Evolutionary conservation across 2,797 vertebrate species (phyloP).

Genomic region (Dermochelys coriacea): DNA sequence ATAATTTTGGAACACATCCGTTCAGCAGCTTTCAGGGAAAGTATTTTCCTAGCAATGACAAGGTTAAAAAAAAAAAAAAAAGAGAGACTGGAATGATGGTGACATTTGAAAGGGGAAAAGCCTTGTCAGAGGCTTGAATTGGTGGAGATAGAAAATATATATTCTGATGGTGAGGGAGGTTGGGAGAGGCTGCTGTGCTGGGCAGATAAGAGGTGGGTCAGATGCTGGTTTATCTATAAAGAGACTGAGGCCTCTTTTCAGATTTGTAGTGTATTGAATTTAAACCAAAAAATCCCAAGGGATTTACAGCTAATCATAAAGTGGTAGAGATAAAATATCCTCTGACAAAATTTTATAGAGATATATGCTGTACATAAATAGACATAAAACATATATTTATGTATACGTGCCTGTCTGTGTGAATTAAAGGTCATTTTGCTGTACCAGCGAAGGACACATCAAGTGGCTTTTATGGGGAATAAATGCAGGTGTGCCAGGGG

Average conservation of each 20-base stretch:
- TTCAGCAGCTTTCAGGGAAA: background rate
- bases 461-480: slow-evolving; percentile 18
- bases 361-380: slow-evolving; percentile 34
- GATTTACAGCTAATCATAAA: slow-evolving; percentile 63
- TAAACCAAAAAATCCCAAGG: slow-evolving; percentile 60
- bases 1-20: background rate
- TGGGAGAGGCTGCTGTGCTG: slow-evolving; percentile 43
- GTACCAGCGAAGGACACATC: background rate
- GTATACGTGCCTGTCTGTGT: background rate
- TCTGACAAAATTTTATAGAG: slow-evolving; percentile 22
- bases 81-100: slow-evolving; percentile 43
- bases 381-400: slow-evolving; percentile 16
- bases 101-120: slow-evolving; percentile 67
- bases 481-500: slow-evolving; percentile 14
- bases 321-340: background rate
- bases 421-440: slow-evolving; percentile 41
- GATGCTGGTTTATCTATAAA: slow-evolving; percentile 46
- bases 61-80: background rate
- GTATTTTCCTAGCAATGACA: slow-evolving; percentile 38
- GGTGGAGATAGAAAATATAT: slow-evolving; percentile 61
- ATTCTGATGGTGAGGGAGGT: slow-evolving; percentile 40
- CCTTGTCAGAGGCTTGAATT: slow-evolving; percentile 66
- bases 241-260: slow-evolving; percentile 40
- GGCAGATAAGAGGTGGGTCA: slow-evolving; percentile 70
- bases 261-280: slow-evolving; percentile 50